These are phyloP conservation scores for Eulemur coronatus DNA, from an alignment of 2,797 vertebrate species.

Conservation along the genomic window DNA sequence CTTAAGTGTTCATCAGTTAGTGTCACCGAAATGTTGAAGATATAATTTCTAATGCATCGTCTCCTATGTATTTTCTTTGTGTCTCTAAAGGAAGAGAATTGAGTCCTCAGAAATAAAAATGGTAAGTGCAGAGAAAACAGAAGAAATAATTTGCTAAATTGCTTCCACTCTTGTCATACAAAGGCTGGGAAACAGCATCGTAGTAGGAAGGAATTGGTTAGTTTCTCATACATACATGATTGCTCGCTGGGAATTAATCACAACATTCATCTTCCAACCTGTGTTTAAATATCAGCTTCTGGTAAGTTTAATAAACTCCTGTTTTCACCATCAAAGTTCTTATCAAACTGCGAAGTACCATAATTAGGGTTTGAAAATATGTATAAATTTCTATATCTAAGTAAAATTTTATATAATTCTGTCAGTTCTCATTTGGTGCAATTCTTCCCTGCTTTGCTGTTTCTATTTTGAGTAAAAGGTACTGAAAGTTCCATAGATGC, in stretches of 20 bases:
- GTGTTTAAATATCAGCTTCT: background rate
- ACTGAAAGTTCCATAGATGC: background rate
- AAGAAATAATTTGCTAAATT: background rate
- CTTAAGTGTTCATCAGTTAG: background rate
- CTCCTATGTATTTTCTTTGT: background rate
- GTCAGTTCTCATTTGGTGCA: background rate
- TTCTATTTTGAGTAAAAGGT: background rate
- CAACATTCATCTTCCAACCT: background rate
- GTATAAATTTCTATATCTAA: background rate
- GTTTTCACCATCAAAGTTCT: background rate
- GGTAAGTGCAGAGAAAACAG: background rate
- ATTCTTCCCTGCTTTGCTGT: background rate
- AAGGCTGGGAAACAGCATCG: background rate
- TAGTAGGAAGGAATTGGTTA: background rate
- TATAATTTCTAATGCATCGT: background rate
- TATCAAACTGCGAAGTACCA: background rate
- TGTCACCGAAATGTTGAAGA: background rate
- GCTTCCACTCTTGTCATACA: background rate
- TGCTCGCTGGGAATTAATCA: background rate
- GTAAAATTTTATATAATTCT: background rate
- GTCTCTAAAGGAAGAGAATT: background rate
- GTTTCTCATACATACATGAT: background rate
- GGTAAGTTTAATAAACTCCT: background rate
- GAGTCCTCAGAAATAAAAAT: background rate
- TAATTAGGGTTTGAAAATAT: background rate